Conservation (phyloP, 2,888 invertebrate genomes). For the Athalia cordata region DNA sequence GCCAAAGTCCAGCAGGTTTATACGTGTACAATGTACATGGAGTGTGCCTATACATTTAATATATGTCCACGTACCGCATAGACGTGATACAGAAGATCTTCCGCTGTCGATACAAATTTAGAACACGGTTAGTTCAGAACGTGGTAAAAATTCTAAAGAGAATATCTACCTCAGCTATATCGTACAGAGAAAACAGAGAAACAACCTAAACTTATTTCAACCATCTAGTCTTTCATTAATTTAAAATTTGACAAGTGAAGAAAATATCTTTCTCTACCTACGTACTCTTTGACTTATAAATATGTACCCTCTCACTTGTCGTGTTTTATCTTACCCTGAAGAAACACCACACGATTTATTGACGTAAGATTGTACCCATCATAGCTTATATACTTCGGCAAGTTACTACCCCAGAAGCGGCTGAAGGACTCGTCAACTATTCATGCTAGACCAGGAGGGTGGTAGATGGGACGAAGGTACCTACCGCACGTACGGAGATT, state of each 20-base stretch:
- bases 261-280: background rate
- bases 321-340: background rate
- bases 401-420: constrained; percentile 4
- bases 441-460: background rate
- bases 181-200: no score
- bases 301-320: background rate
- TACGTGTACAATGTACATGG: background rate
- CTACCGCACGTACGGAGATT: no score
- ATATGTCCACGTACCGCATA: background rate
- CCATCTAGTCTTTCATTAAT: no score
- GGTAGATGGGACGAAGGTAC: no score
- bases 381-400: background rate
- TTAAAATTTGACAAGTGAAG: background rate
- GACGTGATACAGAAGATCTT: background rate
- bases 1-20: constrained; percentile 28
- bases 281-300: background rate
- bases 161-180: background rate
- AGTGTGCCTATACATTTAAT: background rate
- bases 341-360: constrained; percentile 10
- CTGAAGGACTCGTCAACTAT: constrained; percentile 37
- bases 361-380: background rate
- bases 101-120: constrained; percentile 15
- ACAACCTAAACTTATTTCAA: no score
- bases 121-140: background rate
- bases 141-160: background rate